Base-by-base conservation (phyloP, 2,113 vertebrate genomes). In the Phrynocephalus versicolor region DNA sequence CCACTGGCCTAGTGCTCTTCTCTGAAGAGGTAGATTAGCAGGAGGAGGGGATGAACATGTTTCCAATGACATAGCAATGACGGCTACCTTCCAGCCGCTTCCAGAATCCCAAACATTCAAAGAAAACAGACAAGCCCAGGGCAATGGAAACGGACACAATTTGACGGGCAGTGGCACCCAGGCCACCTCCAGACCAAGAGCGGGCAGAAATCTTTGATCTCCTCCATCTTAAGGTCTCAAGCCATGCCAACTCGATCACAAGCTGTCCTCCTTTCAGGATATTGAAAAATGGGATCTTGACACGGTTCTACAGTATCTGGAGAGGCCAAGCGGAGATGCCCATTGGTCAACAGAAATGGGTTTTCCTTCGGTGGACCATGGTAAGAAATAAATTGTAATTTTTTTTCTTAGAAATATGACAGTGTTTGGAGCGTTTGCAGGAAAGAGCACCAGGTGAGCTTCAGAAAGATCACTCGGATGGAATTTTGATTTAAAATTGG, bases 241-340 rank as follows among this genome's bases (percentile, higher is more conserved):
- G 65, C 60, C 35, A 30, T 75, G 83, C 82, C 27, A 86, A 71
- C 85, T 87, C 30, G 1, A 1, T 86, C 73, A 84, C 58, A 33
- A 18, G 65, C 55, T 33, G 30, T 62, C 81, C 19, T 87, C 89
- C 82, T 96, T 96, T 91, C 94, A 98, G 98, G 87, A 86, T 41
- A 79, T 93, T 12, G 94, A 97, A 70, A 94, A 95, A 23, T 92
- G 88, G 95, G 93, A 96, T 91, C 90, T 94, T 78, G 95, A 96
- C 73, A 82, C 90, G 62, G 87, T 93, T 89, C 90, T 92, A 39
- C 94, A 92, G 81, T 94, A 93, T 72, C 86, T 95, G 85, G 80
- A 92, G 73, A 87, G 89, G 21, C 85, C 33, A 83, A 74, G 89
- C 55, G 83, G 75, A 6, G 65, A 27, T 41, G 33, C 57, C 30